Base-by-base conservation (phyloP, 2,888 invertebrate species). In the Noctua comes region DNA sequence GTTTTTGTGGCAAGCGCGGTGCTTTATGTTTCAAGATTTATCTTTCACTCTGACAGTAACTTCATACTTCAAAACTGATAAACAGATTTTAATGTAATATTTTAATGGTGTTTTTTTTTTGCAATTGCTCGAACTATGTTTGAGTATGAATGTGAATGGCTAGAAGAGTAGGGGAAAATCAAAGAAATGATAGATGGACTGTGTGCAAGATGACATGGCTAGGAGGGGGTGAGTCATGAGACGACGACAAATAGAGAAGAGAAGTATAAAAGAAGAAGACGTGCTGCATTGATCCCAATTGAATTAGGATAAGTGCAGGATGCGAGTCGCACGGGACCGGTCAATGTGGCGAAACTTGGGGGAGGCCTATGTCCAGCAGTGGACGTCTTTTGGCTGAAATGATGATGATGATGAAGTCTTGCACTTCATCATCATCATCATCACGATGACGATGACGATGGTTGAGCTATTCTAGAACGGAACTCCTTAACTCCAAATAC, bases 1-100 rank as follows among this genome's bases (percentile, higher is more conserved):
- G 48, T 54, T 78, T 80, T 84, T 64, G 54, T 68, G 24, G n/a
- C 40, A 11, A 51, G 8, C 68, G 27, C 5, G 10, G 16, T 40
- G 21, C 21, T 51, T 51, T 57, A 31, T 40, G 48, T 57, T 65
- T 7, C 4, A 27, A 36, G 21, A 16, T 51, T 59, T 57, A 31
- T 51, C 40, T 65, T 73, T 10, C 11, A 31, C 2, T 65, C 4
- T 36, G 13, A 24, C 1, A n/a, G 24, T 65, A 16, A 10, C n/a
- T 21, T 57, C 1, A 2, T n/a, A 13, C 10, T n/a, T 68, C 24
- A 2, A 51, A 65, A 51, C 3, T 16, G 24, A 40, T 51, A 3
- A 43, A 40, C 24, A 7, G 1, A 51, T 21, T 21, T 51, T 31
- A 36, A 62, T 31, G 18, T 11, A 13, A 5, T 68, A 24, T n/a